phyloP scores from a whole-genome alignment of 2,113 vertebrate species.

The Tinamus guttatus region DNA sequence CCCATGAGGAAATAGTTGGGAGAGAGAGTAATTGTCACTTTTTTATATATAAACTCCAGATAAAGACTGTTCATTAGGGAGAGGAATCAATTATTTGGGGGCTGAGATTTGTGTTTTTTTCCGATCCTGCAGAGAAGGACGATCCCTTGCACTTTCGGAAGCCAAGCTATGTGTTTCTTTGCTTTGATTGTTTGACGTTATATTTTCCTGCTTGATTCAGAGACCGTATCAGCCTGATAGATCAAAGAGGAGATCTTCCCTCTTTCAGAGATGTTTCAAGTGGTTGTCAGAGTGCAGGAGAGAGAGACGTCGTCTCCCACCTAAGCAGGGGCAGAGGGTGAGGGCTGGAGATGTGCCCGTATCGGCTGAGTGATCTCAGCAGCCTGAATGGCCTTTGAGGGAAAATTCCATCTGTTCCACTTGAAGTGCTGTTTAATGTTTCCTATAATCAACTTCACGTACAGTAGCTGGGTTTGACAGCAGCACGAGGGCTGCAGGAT shows the following conservation, averaged over 20 bases:
- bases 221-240: neutral
- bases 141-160: neutral
- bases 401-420: neutral
- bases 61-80: neutral
- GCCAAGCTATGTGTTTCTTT: conserved; percentile 20
- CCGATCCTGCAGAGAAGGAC: neutral
- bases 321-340: rapidly evolving
- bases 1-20: neutral
- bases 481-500: neutral
- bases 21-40: conserved; percentile 9
- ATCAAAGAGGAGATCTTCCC: conserved; percentile 2
- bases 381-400: neutral
- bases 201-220: neutral
- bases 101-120: neutral
- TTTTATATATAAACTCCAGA: neutral
- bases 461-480: conserved; percentile 12
- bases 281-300: neutral
- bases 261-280: neutral
- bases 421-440: conserved; percentile 15
- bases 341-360: neutral
- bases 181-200: conserved; percentile 44
- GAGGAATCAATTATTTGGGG: neutral
- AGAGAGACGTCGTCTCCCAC: neutral
- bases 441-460: neutral
- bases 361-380: neutral